Percentiles rank a stretch among this genome's conserved stretches.
phyloP scores from a whole-genome alignment of 2,797 vertebrate species.

The Melanotaenia boesemani region DNA sequence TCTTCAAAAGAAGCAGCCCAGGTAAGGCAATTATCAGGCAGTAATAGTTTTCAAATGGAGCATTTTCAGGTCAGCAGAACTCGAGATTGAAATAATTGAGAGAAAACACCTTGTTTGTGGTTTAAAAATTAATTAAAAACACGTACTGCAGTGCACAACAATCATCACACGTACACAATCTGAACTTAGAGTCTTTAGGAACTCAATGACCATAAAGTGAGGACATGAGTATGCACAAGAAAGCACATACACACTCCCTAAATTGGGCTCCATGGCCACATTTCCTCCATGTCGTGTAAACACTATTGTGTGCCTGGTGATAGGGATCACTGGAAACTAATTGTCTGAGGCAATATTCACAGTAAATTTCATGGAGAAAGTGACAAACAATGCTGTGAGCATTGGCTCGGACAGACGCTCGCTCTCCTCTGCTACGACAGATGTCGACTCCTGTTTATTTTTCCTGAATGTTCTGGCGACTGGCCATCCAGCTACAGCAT shows the following conservation, averaged over 20 bases:
- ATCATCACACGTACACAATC: not conserved
- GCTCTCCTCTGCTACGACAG: slow-evolving; percentile 37
- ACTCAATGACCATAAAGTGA: slow-evolving; percentile 21
- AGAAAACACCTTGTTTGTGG: not conserved
- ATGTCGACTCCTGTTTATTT: slow-evolving; percentile 61
- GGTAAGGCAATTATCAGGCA: not conserved
- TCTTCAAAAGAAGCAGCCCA: not conserved
- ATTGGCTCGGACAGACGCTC: slow-evolving; percentile 48
- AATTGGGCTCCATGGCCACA: slow-evolving; percentile 77
- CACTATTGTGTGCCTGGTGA: slow-evolving; percentile 82
- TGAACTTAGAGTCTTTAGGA: slow-evolving; percentile 1
- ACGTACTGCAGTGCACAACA: not conserved
- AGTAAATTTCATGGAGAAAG: slow-evolving; percentile 79
- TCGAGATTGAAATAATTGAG: not conserved
- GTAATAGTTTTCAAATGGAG: not conserved
- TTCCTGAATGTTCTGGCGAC: slow-evolving; percentile 46
- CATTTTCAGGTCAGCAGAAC: not conserved
- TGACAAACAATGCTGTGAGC: slow-evolving; percentile 75
- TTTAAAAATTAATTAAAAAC: not conserved
- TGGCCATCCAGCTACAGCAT: slow-evolving; percentile 26
- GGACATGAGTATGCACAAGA: slow-evolving; percentile 41
- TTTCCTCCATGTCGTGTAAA: slow-evolving; percentile 83
- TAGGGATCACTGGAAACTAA: slow-evolving; percentile 82
- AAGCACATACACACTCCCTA: slow-evolving; percentile 64
- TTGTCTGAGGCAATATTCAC: slow-evolving; percentile 83